These are phyloP conservation scores for Pristionchus exspectatus DNA, from an alignment of 2,888 invertebrate species.

Conservation along the genomic window DNA sequence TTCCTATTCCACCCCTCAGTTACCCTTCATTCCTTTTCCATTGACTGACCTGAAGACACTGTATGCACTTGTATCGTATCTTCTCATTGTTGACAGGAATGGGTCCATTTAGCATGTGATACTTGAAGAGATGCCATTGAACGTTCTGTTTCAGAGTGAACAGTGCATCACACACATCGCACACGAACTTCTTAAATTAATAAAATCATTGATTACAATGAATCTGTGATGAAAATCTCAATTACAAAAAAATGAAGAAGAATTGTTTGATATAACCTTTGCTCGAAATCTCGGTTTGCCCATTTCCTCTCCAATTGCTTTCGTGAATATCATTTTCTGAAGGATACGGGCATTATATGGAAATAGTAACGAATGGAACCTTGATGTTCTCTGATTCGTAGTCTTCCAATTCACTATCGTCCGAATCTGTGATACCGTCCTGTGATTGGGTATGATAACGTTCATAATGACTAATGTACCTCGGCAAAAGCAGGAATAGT, in stretches of 20 bases:
- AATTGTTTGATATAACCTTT: slow-evolving; percentile 8
- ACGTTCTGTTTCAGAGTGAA: slow-evolving; percentile 61
- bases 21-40: background rate
- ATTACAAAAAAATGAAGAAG: background rate
- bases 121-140: slow-evolving; percentile 56
- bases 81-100: slow-evolving; percentile 4
- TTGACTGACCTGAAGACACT: slow-evolving; percentile 14
- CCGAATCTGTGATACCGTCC: slow-evolving; percentile 13
- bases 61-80: slow-evolving; percentile 43
- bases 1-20: background rate
- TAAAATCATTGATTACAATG: background rate
- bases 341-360: background rate
- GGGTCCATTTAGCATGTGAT: slow-evolving; percentile 28
- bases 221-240: background rate
- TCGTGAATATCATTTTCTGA: slow-evolving; percentile 46
- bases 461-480: background rate
- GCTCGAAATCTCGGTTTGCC: slow-evolving; percentile 34
- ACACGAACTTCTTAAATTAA: slow-evolving; percentile 40
- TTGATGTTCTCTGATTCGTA: slow-evolving; percentile 50
- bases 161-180: slow-evolving; percentile 56
- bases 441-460: background rate
- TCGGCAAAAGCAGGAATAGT: slow-evolving; percentile 23
- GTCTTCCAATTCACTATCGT: slow-evolving; percentile 43
- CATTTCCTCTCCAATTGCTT: slow-evolving; percentile 37
- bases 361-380: background rate